Evolutionary conservation across 2,888 invertebrate species (phyloP).

Genomic region (Dolichopus griseipennis): DNA sequence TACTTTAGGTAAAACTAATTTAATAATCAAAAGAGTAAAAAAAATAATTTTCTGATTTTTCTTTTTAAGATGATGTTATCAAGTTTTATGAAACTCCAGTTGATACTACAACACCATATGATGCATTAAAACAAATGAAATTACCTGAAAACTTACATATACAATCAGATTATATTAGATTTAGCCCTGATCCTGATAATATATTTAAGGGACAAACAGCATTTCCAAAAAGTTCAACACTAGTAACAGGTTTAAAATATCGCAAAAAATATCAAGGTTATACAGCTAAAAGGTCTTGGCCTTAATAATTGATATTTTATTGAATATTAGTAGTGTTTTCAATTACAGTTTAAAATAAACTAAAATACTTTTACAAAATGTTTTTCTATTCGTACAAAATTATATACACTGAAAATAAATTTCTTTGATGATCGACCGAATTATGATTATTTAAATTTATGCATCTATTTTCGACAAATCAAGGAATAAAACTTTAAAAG

Average conservation of each 20-base stretch:
- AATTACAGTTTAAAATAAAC: too few relatives aligned
- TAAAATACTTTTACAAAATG: too few relatives aligned
- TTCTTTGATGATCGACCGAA: too few relatives aligned
- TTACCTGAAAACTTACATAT: slow-evolving; percentile 83
- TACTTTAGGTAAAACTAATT: slow-evolving; percentile 52
- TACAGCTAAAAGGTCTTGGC: slow-evolving; percentile 55
- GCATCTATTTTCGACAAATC: too few relatives aligned
- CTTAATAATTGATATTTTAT: slow-evolving; percentile 34
- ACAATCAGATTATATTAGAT: slow-evolving; percentile 69
- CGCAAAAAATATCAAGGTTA: slow-evolving; percentile 72
- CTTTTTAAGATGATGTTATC: slow-evolving; percentile 55
- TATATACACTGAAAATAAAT: too few relatives aligned
- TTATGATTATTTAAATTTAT: too few relatives aligned
- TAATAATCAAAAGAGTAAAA: neutral
- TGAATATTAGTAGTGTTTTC: too few relatives aligned
- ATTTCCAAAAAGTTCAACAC: slow-evolving; percentile 73
- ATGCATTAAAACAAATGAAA: slow-evolving; percentile 59
- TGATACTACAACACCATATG: slow-evolving; percentile 61
- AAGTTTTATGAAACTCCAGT: slow-evolving; percentile 66
- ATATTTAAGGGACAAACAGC: slow-evolving; percentile 70
- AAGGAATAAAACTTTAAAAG: too few relatives aligned
- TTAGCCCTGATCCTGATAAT: slow-evolving; percentile 70
- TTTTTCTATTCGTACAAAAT: too few relatives aligned
- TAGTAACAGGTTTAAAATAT: slow-evolving; percentile 74
- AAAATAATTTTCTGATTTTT: slow-evolving; percentile 13